phyloP scores from a whole-genome alignment of 1,140 invertebrate species.

The Drosophila pallidifrons region DNA sequence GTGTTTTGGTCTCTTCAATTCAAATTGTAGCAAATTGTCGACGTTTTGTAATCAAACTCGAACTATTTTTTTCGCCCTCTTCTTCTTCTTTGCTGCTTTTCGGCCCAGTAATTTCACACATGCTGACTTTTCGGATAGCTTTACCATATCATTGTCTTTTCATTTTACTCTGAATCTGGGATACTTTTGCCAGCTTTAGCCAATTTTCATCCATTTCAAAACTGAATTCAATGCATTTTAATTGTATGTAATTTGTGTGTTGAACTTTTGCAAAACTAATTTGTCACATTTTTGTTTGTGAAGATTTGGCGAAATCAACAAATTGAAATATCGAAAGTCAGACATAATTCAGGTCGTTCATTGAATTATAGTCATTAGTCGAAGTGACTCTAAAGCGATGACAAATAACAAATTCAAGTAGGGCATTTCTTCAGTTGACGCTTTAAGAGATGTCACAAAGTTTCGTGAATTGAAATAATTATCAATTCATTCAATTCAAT shows the following conservation, averaged over 20 bases:
- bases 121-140: slow-evolving; percentile 46
- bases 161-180: background rate
- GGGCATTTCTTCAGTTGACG: slow-evolving; percentile 8
- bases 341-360: slow-evolving; percentile 19
- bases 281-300: slow-evolving; percentile 51
- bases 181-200: background rate
- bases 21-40: slow-evolving; percentile 69
- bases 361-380: slow-evolving; percentile 52
- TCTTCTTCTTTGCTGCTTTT: slow-evolving; percentile 21
- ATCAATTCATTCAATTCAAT: too few relatives aligned
- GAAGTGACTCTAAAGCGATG: slow-evolving; percentile 56
- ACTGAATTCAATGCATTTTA: slow-evolving; percentile 32
- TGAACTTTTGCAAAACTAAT: slow-evolving; percentile 43
- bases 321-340: slow-evolving; percentile 4
- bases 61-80: slow-evolving; percentile 13
- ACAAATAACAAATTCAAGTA: slow-evolving; percentile 31
- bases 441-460: background rate
- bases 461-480: background rate
- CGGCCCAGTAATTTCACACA: slow-evolving; percentile 47
- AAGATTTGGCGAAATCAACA: slow-evolving; percentile 12
- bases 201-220: slow-evolving; percentile 8
- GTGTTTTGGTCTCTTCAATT: slow-evolving; percentile 24
- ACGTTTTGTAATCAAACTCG: slow-evolving; percentile 68
- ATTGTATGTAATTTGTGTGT: slow-evolving; percentile 25
- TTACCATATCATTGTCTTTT: slow-evolving; percentile 2